These are phyloP conservation scores for Enteromius paludinosus DNA, from an alignment of 2,797 vertebrate species.

Conservation along the genomic window DNA sequence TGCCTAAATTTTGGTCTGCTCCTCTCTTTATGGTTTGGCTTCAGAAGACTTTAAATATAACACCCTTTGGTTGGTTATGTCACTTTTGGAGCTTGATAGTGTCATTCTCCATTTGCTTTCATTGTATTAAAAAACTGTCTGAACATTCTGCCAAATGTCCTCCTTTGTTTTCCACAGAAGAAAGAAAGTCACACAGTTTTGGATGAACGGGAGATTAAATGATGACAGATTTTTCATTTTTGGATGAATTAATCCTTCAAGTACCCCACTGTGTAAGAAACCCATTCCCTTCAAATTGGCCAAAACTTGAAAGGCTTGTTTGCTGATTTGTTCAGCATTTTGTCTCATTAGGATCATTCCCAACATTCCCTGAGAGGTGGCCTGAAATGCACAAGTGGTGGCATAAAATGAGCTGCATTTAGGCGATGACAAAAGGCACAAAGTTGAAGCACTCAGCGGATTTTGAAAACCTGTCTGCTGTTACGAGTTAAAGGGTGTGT, in stretches of 20 bases:
- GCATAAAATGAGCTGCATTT: background rate
- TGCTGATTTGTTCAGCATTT: slow-evolving; percentile 17
- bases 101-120: background rate
- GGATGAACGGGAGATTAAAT: background rate
- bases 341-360: slow-evolving; percentile 9
- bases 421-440: background rate
- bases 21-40: background rate
- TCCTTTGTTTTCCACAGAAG: background rate
- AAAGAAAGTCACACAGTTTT: background rate
- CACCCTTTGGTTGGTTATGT: background rate
- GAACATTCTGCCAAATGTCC: background rate
- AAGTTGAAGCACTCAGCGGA: background rate
- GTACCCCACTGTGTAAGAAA: background rate
- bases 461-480: slow-evolving; percentile 18
- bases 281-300: background rate
- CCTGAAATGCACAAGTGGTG: background rate
- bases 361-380: background rate
- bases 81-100: background rate
- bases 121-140: background rate
- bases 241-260: background rate
- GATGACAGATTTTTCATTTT: background rate
- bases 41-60: background rate
- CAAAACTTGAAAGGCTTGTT: background rate
- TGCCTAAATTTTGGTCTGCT: background rate
- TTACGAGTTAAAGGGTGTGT: background rate